Evolutionary conservation across 2,113 vertebrate species (phyloP).

Genomic region (Tachycineta bicolor): DNA sequence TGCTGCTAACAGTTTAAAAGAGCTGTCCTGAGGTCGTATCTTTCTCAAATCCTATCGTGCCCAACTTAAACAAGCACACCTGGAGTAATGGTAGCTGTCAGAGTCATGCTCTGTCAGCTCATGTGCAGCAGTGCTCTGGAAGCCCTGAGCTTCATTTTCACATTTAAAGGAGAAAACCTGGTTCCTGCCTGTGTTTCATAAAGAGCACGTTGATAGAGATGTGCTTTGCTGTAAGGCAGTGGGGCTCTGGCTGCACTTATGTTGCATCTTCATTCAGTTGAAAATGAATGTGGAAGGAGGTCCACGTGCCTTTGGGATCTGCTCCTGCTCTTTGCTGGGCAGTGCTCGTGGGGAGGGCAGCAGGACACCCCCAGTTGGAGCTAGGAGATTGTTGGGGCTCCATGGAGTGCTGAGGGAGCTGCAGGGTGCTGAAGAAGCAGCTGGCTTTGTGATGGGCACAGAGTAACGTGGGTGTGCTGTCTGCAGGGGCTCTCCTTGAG

Average conservation of each 20-base stretch:
- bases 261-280: neutral
- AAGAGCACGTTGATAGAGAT: neutral
- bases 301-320: neutral
- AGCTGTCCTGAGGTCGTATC: neutral
- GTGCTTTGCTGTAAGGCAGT: neutral
- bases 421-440: neutral
- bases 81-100: neutral
- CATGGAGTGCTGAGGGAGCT: neutral
- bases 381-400: neutral
- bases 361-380: neutral
- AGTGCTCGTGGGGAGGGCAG: neutral
- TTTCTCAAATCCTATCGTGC: neutral
- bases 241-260: neutral
- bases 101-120: neutral
- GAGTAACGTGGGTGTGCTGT: rapidly evolving
- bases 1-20: neutral
- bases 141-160: neutral
- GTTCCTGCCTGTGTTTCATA: neutral
- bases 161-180: neutral
- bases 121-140: neutral
- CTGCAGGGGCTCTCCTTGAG: neutral
- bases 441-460: rapidly evolving
- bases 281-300: neutral
- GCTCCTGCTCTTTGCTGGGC: neutral
- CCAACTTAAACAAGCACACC: neutral